Base-by-base conservation (phyloP, 2,888 invertebrate genomes). In the Leptopilina syphax region DNA sequence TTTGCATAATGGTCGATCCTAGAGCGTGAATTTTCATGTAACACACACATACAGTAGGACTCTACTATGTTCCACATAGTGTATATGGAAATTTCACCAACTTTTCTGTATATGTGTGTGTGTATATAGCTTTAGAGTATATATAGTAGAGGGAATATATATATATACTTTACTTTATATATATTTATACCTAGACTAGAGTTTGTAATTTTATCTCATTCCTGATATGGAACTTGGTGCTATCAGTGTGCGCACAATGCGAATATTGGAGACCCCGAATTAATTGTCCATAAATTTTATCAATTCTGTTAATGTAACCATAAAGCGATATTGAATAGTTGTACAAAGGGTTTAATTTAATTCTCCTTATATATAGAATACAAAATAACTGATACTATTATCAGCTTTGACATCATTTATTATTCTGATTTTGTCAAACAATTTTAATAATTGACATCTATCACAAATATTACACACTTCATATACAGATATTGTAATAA, bases 11-110 rank as follows among this genome's bases (percentile, higher is more conserved):
- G 54, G 54, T 27, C 34, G 34, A n/a, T 8, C 8, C 73, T 54
- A 27, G 63, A 63, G 54, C 54, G 54, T 73, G 57, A 73, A 73
- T 57, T 73, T 73, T 73, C 54, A 9, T 73, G 34, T 57, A 57
- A 41, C 73, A n/a, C 34, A 57, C 73, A 18, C 54, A n/a, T 67
- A 44, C n/a, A 41, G 65, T n/a, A 27, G 34, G 3, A 41, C n/a
- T 44, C 10, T 50, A 44, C 44, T 44, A 6, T 44, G 6, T 8
- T 8, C 44, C 8, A 6, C 66, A 13, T 6, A 34, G 34, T 13
- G 8, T 70, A 9, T 34, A 70, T 70, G 70, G 70, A 54, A 70
- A 70, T 70, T 54, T 34, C 70, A 27, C 12, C 63, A 63, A 63
- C 63, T 63, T 63, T 63, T 63, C 24, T 63, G 24, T 63, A 18